These are phyloP conservation scores for Macrobrachium rosenbergii DNA, from an alignment of 1,140 invertebrate species.

Conservation along the genomic window DNA sequence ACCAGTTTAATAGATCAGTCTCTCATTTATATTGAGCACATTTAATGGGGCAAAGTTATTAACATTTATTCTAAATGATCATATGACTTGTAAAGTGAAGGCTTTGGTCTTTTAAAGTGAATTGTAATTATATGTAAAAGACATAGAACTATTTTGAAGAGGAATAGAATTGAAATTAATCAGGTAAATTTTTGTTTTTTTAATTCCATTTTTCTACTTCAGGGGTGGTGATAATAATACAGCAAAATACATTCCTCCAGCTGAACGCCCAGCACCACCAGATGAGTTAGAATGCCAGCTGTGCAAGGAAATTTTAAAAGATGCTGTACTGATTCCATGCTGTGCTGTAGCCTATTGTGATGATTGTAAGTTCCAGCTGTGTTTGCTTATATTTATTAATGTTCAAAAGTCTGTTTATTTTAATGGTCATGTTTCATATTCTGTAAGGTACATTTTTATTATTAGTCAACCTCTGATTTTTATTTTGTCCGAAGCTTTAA, in stretches of 20 bases:
- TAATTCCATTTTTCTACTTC: slow-evolving; percentile 10
- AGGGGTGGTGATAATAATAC: slow-evolving; percentile 78
- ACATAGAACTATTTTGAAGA: no score
- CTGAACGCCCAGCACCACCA: slow-evolving; percentile 83
- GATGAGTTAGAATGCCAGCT: slow-evolving; percentile 91
- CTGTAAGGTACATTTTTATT: slow-evolving; percentile 1
- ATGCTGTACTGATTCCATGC: slow-evolving; percentile 97
- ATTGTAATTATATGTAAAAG: background rate
- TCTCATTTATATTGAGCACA: no score
- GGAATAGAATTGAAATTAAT: no score
- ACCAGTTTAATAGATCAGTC: no score
- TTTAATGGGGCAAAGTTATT: no score
- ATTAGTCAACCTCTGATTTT: slow-evolving; percentile 24
- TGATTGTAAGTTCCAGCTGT: slow-evolving; percentile 83
- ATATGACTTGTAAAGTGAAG: no score
- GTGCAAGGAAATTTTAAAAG: slow-evolving; percentile 92
- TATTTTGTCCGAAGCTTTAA: no score
- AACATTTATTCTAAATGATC: no score
- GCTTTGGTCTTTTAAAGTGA: background rate
- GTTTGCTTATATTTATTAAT: background rate
- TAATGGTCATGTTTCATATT: background rate
- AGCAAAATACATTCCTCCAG: slow-evolving; percentile 73
- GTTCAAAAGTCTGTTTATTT: background rate
- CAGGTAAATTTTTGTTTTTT: no score
- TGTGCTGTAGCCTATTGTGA: slow-evolving; percentile 98